Percentiles rank a stretch among this genome's conserved stretches.
Evolutionary conservation across 2,888 invertebrate genomes (phyloP).

Genomic region (Mimachlamys varia): DNA sequence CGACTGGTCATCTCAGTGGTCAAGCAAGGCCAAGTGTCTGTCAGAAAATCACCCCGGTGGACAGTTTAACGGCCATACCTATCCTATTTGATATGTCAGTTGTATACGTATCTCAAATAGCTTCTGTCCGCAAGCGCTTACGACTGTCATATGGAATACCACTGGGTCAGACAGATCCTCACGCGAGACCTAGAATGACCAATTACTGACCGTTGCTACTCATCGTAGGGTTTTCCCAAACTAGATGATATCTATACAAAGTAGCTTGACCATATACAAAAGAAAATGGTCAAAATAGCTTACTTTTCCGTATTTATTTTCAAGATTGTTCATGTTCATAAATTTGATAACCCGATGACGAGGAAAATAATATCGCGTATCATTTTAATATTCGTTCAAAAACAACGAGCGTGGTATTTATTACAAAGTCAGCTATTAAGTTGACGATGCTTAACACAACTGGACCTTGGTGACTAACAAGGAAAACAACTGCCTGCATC

Average conservation of each 20-base stretch:
- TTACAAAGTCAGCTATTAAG: not conserved
- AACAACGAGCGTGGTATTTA: not conserved
- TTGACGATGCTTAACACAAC: not conserved
- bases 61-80: not conserved
- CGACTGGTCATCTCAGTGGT: conserved; percentile 21
- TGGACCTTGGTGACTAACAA: not conserved
- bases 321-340: not conserved
- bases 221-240: not conserved
- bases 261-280: not conserved
- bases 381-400: too few relatives aligned
- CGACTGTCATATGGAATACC: not conserved
- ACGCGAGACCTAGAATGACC: not conserved
- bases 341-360: too few relatives aligned
- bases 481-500: not conserved
- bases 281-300: not conserved
- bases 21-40: conserved; percentile 24
- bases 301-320: not conserved
- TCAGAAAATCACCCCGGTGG: conserved; percentile 4
- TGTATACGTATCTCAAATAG: not conserved
- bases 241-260: not conserved
- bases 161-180: not conserved
- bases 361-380: too few relatives aligned
- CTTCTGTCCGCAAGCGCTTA: conserved; percentile 1
- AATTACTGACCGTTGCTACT: not conserved
- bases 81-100: conserved; percentile 6